Percentiles rank a stretch among this genome's conserved stretches.
Conservation (phyloP, 2,113 vertebrate species). For the Platichthys flesus region DNA sequence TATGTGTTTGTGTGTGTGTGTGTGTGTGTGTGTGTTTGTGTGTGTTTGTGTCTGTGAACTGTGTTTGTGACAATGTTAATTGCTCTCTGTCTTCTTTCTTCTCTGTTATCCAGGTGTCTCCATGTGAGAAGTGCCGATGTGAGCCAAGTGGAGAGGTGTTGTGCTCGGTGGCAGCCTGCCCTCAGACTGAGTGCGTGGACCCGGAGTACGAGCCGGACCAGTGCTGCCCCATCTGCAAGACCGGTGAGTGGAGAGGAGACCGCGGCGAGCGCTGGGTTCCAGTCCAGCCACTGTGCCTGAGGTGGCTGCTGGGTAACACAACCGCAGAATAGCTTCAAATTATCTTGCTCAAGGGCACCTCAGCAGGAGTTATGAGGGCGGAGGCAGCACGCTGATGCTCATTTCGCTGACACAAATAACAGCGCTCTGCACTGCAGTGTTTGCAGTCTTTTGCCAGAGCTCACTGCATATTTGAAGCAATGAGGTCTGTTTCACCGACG, state of each 20-base stretch:
- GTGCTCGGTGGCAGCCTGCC: constrained; percentile 95
- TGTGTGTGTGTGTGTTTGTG: background rate
- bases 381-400: constrained; percentile 6
- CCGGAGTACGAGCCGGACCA: constrained; percentile 97
- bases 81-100: constrained; percentile 4
- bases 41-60: constrained; percentile 19
- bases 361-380: constrained; percentile 40
- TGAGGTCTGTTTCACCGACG: constrained; percentile 16
- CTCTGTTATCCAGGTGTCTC: constrained; percentile 90
- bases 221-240: constrained; percentile 99
- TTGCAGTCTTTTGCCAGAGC: constrained; percentile 16
- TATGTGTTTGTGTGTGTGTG: too few species aligned
- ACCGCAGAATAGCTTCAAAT: constrained; percentile 11
- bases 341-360: constrained; percentile 55
- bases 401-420: constrained; percentile 41
- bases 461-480: constrained; percentile 1
- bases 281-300: background rate
- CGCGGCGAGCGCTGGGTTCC: background rate
- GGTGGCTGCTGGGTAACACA: constrained; percentile 7
- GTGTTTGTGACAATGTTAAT: constrained; percentile 26
- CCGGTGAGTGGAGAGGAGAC: constrained; percentile 81
- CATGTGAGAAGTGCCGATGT: constrained; percentile 94
- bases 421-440: constrained; percentile 47
- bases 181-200: constrained; percentile 97
- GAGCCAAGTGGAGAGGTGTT: constrained; percentile 95